A percentile compares a stretch with the other conserved stretches of the same genome.
Conservation (phyloP, 2,113 vertebrate species). For the Microcebus tavaratra region DNA sequence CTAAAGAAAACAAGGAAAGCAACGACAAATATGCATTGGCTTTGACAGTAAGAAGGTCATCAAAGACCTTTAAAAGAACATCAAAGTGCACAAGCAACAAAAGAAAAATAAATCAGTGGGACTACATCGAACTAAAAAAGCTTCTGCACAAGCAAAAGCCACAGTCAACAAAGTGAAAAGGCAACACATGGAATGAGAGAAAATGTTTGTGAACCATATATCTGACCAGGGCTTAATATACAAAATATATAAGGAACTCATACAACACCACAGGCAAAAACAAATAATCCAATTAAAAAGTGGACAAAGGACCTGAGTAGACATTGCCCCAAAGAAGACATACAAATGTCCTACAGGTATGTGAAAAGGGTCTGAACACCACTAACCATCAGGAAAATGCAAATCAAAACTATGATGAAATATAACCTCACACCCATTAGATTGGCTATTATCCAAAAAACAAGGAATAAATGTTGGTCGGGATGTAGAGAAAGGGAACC, state of each 20-base stretch:
- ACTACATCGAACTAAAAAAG: background rate
- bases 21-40: background rate
- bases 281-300: background rate
- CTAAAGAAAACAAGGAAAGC: background rate
- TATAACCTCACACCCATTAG: background rate
- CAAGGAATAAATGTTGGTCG: background rate
- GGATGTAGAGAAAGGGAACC: background rate
- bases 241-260: background rate
- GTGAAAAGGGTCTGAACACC: background rate
- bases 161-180: background rate
- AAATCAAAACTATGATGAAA: background rate
- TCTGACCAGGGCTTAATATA: background rate
- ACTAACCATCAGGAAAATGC: background rate
- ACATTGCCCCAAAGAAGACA: background rate
- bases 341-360: background rate
- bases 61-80: conserved; percentile 16
- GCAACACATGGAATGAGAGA: background rate
- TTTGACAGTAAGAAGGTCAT: background rate
- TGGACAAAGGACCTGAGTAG: background rate
- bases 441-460: background rate
- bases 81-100: background rate
- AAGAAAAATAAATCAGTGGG: background rate
- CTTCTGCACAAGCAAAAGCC: background rate
- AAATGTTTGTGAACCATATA: background rate
- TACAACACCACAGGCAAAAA: background rate